Evolutionary conservation across 2,888 invertebrate species (phyloP).

Genomic region (Ariolimax columbianus): DNA sequence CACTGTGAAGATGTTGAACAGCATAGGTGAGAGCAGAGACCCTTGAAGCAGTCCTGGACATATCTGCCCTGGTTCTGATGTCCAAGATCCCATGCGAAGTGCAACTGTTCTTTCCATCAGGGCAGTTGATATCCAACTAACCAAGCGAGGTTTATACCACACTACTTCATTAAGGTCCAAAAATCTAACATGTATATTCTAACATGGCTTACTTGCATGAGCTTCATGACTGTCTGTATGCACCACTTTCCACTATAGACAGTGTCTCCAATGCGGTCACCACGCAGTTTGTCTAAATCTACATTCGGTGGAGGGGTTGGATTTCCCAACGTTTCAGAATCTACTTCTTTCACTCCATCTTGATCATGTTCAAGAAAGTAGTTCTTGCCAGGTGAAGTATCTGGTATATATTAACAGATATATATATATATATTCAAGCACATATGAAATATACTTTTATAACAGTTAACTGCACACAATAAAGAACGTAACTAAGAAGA

Average conservation of each 20-base stretch:
- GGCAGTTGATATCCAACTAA: too few relatives aligned
- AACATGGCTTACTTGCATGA: constrained; percentile 40
- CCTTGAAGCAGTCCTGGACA: too few relatives aligned
- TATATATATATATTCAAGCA: not conserved
- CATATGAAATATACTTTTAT: not conserved
- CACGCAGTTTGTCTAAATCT: constrained; percentile 45
- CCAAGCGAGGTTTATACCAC: too few relatives aligned
- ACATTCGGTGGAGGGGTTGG: constrained; percentile 49
- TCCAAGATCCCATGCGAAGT: too few relatives aligned
- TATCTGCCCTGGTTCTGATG: too few relatives aligned
- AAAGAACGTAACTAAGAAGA: too few relatives aligned
- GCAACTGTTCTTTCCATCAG: too few relatives aligned
- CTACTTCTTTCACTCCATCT: constrained; percentile 26
- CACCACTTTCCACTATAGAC: constrained; percentile 53
- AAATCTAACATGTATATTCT: too few relatives aligned
- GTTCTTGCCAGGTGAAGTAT: not conserved
- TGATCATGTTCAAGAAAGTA: constrained; percentile 6
- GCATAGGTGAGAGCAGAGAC: too few relatives aligned
- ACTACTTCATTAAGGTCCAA: too few relatives aligned
- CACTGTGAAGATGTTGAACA: too few relatives aligned
- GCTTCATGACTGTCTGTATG: constrained; percentile 51
- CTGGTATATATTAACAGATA: not conserved
- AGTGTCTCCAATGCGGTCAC: constrained; percentile 51
- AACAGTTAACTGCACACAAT: too few relatives aligned
- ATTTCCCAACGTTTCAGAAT: constrained; percentile 29